Evolutionary conservation across 23 tunicate species (phyloP), one percentile per base, ranked within the genome.

Genomic region (Diplosoma virens): DNA sequence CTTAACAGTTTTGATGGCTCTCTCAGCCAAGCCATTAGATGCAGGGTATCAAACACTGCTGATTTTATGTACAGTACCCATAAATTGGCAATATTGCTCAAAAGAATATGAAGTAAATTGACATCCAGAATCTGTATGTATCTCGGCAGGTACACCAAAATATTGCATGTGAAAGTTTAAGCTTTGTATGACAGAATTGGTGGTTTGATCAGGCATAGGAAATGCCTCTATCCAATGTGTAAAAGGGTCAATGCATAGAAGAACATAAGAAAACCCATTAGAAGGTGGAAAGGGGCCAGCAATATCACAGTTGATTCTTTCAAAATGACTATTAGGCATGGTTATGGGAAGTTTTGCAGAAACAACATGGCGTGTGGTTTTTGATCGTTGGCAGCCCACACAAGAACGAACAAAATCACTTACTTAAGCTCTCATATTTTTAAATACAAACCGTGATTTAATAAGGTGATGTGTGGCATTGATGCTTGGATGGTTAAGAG

Each of bases 401-500:
- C 61, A 55, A 9, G 61, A 11, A 9, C 61, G 61, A 55, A 55
- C 61, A 55, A 55, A 55, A 18, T 55, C 23, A 9, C 22, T 18
- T 9, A 55, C 22, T n/a, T 55, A 17, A 4, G 17, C 22, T 5
- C 23, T 11, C 23, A 55, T 55, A 4, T 55, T 24, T 55, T 55
- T 55, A n/a, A 55, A 55, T 17, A 55, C 17, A 18, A 55, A 55
- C 4, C 61, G 61, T 4, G 61, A 4, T 55, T 25, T 24, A 55
- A 55, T 55, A 11, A 55, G 22, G 5, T 55, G n/a, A 25, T 4
- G 23, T 11, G 61, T 55, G 17, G 61, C 17, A 4, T n/a, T 55
- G 61, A 55, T 55, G 61, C 61, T 25, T 18, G 22, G 23, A 55
- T 55, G 61, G 23, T 55, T 55, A 18, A 55, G 61, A 55, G n/a